Base-by-base conservation (phyloP, 2,888 invertebrate genomes). In the Mesodorylaimus sp. region DNA sequence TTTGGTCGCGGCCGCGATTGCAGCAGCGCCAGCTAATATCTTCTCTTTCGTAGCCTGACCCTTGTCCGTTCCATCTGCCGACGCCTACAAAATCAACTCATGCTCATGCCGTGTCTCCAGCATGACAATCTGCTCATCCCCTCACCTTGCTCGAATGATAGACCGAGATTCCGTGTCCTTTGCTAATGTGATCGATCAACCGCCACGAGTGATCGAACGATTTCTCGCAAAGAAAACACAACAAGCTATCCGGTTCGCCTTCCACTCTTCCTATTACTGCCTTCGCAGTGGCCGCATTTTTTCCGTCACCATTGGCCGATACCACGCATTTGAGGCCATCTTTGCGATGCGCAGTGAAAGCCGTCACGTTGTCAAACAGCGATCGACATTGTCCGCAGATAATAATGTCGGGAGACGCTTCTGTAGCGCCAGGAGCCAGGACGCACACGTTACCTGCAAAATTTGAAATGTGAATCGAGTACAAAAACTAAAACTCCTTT, bases 361-460 rank as follows among this genome's bases (percentile, higher is more conserved):
- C 7, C 32, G 32, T 32, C 32, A 16, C 32, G 10, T 7, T 32
- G 7, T 32, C 75, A 67, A 80, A 80, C 70, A 79, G 75, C 65
- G 79, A 79, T 56, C 79, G 73, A 68, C 81, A 81, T 64, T 78
- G 78, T 46, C 81, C 81, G 65, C 81, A 81, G 58, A 81, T 80
- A 59, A 81, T 71, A 55, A 80, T 78, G 66, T 81, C 81, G 50
- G 24, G 26, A 10, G 27, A 43, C 44, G 21, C 10, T 43, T 43
- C 44, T 43, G n/a, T n/a, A n/a, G n/a, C n/a, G n/a, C n/a, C n/a
- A n/a, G n/a, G n/a, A n/a, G n/a, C n/a, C n/a, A n/a, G n/a, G n/a
- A n/a, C n/a, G n/a, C n/a, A n/a, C n/a, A n/a, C n/a, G n/a, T n/a
- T n/a, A n/a, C n/a, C n/a, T n/a, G n/a, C n/a, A n/a, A n/a, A n/a